Evolutionary conservation across 2,797 vertebrate species (phyloP).

Genomic region (Sebastolobus altivelis): DNA sequence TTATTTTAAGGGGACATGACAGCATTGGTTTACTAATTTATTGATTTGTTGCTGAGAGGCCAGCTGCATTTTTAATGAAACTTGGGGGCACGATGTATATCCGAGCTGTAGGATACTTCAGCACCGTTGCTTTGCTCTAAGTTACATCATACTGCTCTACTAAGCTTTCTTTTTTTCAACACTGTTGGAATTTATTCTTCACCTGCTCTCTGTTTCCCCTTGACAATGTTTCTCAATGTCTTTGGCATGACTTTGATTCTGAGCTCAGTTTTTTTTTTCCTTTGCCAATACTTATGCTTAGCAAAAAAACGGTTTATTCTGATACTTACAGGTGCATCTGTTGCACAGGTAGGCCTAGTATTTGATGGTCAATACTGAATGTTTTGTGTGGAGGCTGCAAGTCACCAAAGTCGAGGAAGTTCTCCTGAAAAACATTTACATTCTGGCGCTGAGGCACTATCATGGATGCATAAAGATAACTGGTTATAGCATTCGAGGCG

Average conservation of each 20-base stretch:
- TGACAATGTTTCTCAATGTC: slow-evolving; percentile 15
- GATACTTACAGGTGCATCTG: slow-evolving; percentile 1
- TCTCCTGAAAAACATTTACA: background rate
- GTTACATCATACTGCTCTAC: slow-evolving; percentile 36
- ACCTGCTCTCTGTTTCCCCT: slow-evolving; percentile 15
- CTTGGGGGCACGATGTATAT: slow-evolving; percentile 30
- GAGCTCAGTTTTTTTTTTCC: background rate
- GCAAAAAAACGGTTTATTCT: background rate
- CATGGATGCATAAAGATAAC: too few species aligned
- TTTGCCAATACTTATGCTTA: background rate
- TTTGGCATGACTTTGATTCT: slow-evolving; percentile 41
- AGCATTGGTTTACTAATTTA: slow-evolving; percentile 70
- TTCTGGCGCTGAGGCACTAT: slow-evolving; percentile 7
- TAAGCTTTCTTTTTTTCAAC: slow-evolving; percentile 30
- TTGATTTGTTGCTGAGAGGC: slow-evolving; percentile 69
- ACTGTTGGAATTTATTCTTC: background rate
- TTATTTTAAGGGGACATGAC: slow-evolving; percentile 48
- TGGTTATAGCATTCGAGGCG: too few species aligned
- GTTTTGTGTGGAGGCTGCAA: slow-evolving; percentile 1
- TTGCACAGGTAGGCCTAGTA: background rate
- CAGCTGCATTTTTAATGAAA: slow-evolving; percentile 75
- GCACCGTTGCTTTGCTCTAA: slow-evolving; percentile 37
- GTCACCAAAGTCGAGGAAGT: background rate
- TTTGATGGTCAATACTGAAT: background rate
- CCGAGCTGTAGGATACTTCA: slow-evolving; percentile 22